Evolutionary conservation across 2,888 invertebrate genomes (phyloP).

Genomic region (Lamproptera curius): DNA sequence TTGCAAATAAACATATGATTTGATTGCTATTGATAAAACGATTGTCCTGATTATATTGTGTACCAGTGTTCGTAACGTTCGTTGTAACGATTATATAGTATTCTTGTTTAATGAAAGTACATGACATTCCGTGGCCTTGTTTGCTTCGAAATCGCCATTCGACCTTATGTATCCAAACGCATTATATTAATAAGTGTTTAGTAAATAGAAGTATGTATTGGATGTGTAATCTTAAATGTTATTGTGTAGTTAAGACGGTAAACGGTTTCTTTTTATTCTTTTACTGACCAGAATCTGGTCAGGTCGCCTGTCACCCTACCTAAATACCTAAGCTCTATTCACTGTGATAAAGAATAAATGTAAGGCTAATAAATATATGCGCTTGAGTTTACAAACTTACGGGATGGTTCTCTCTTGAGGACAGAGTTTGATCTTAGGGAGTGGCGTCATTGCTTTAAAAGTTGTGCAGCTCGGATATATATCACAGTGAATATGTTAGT

Average conservation of each 20-base stretch:
- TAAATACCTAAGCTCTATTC: slow-evolving; percentile 46
- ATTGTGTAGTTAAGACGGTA: slow-evolving; percentile 9
- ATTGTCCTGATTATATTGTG: too few species aligned
- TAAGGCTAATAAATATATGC: slow-evolving; percentile 25
- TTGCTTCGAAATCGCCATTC: slow-evolving; percentile 38
- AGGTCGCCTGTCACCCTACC: slow-evolving; percentile 27
- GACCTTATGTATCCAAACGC: slow-evolving; percentile 26
- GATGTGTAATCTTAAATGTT: slow-evolving; percentile 13
- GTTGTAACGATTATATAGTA: slow-evolving; percentile 2
- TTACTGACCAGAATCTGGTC: background rate
- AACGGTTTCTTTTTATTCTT: slow-evolving; percentile 5
- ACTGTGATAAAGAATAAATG: slow-evolving; percentile 54
- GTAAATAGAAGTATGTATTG: slow-evolving; percentile 18
- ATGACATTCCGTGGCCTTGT: slow-evolving; percentile 48
- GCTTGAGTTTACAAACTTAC: slow-evolving; percentile 19
- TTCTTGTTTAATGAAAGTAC: slow-evolving; percentile 14
- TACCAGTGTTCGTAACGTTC: too few species aligned
- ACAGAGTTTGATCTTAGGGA: slow-evolving; percentile 4
- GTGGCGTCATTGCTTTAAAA: slow-evolving; percentile 11
- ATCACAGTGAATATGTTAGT: slow-evolving; percentile 21
- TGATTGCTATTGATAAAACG: too few species aligned
- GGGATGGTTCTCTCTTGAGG: slow-evolving; percentile 12
- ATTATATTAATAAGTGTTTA: slow-evolving; percentile 17
- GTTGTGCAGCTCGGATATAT: slow-evolving; percentile 10
- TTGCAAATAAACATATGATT: too few species aligned